Conservation (phyloP, 2,888 invertebrate species). For the Drosophila setosimentum region DNA sequence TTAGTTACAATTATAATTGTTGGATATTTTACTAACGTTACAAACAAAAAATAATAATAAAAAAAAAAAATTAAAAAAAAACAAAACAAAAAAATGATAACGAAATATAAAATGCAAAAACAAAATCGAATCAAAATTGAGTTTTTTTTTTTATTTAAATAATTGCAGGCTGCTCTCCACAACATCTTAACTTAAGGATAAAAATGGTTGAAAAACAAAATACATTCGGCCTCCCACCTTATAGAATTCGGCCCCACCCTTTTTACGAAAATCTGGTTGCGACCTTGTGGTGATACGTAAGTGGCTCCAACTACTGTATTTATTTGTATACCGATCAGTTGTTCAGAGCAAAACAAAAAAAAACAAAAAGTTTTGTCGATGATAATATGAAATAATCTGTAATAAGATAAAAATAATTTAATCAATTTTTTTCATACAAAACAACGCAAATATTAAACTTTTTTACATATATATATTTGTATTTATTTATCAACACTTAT, state of each 20-base stretch:
- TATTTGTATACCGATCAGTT: background rate
- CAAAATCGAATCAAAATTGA: slow-evolving; percentile 33
- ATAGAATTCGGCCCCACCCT: background rate
- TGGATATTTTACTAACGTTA: slow-evolving; percentile 81
- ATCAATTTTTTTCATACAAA: background rate
- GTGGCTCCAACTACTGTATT: background rate
- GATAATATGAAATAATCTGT: background rate
- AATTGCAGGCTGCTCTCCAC: background rate
- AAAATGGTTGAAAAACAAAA: background rate
- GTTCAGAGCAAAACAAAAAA: background rate
- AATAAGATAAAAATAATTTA: background rate
- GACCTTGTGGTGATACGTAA: background rate
- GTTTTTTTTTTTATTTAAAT: slow-evolving; percentile 1
- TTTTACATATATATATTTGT: background rate
- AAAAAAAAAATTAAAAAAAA: slow-evolving; percentile 35
- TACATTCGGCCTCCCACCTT: background rate
- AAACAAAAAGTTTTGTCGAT: background rate
- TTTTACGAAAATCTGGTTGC: background rate
- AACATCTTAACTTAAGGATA: background rate
- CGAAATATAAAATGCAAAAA: slow-evolving; percentile 62
- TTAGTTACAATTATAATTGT: slow-evolving; percentile 80
- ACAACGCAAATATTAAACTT: background rate
- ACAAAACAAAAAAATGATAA: slow-evolving; percentile 44
- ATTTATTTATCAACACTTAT: slow-evolving; percentile 1
- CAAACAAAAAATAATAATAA: slow-evolving; percentile 57